A percentile compares a stretch with the other conserved stretches of the same genome.
phyloP scores from a whole-genome alignment of 2,113 vertebrate species.

The Andinoacara biseriatus region DNA sequence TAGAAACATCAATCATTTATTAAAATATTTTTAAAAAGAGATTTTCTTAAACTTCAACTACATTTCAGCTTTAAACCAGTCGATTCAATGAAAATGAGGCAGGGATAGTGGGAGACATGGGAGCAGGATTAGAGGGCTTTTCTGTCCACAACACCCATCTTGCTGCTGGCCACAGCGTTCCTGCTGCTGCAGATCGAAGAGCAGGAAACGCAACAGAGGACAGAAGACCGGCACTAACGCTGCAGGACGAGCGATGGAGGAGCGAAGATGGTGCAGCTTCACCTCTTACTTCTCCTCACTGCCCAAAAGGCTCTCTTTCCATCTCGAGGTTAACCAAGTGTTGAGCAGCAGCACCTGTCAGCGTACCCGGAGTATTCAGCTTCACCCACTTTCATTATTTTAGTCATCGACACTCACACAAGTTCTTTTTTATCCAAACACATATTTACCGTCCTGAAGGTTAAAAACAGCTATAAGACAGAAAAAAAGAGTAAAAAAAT shows the following conservation, averaged over 20 bases:
- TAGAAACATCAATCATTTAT: fast-evolving
- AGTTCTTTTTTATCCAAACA: not conserved
- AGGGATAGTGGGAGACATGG: not conserved
- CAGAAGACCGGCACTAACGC: not conserved
- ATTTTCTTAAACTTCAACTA: too few species aligned
- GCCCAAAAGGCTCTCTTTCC: not conserved
- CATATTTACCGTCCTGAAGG: not conserved
- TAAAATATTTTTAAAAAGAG: too few species aligned
- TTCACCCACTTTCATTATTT: not conserved
- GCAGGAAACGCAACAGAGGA: not conserved
- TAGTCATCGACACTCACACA: not conserved
- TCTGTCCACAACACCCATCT: fast-evolving
- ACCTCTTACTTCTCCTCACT: fast-evolving
- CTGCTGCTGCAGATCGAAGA: fast-evolving
- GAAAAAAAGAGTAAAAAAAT: not conserved
- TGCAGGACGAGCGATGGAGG: not conserved
- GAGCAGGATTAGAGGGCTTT: not conserved
- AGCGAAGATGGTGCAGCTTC: not conserved
- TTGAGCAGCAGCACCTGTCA: not conserved
- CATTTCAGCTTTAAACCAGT: not conserved
- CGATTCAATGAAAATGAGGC: not conserved
- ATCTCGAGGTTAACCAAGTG: not conserved
- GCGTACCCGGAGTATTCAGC: not conserved
- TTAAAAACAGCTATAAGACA: not conserved
- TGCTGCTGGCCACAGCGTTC: not conserved